Base-by-base conservation (phyloP, 1,140 invertebrate species). In the Drosophila bipectinata region DNA sequence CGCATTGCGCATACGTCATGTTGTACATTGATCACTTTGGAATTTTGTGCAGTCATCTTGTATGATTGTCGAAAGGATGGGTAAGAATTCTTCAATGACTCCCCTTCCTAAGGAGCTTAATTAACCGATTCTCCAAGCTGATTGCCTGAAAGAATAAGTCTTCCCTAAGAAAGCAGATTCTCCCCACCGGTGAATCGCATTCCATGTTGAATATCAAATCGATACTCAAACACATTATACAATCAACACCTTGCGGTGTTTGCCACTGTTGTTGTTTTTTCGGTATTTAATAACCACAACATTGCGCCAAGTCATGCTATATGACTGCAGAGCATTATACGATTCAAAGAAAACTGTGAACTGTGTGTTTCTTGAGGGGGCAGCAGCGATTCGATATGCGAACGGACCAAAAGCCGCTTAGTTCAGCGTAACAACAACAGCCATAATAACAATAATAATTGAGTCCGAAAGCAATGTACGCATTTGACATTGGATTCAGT, bases 371-470 rank as follows among this genome's bases (percentile, higher is more conserved):
- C 60, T 58, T 72, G 18, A 41, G 28, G 30, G 30, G 59, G 5
- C 30, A 34, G 44, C 64, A 39, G n/a, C 58, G 37, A 47, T 49
- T 59, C 15, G 59, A 69, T 77, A 69, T 62, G 59, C 62, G 64
- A 53, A 21, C 66, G 71, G 72, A 28, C 76, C 61, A 75, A 84
- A 83, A 84, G 80, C 71, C 55, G 80, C 78, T 81, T 80, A 80
- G 60, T 34, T 79, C 58, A 48, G 37, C 57, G 60, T 39, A 53
- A 52, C 37, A 79, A 71, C 49, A 39, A 30, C 18, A 12, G 18
- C 37, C 18, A 58, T 39, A 47, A 52, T 47, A 72, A 56, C 41
- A 49, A 63, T 44, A 78, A 69, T 78, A 74, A 83, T 79, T 79
- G 71, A 75, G 63, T 34, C 61, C 47, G 49, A 75, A 74, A 73